Evolutionary conservation across 2,113 vertebrate species (phyloP), one percentile per base, ranked within the genome.

Genomic region (Eolophus roseicapilla): DNA sequence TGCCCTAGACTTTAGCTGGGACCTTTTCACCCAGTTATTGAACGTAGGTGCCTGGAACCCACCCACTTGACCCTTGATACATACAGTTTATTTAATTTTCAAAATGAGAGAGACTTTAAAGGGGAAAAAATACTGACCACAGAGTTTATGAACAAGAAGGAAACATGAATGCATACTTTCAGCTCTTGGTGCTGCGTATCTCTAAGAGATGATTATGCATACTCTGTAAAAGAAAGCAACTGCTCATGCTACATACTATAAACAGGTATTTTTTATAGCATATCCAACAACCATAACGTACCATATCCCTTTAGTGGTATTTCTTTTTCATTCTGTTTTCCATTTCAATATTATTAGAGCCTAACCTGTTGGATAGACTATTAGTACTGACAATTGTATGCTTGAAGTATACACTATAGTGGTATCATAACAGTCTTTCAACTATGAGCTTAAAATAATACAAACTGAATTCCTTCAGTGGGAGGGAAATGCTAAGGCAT

Each of bases 401-500:
- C 50, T 85, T 75, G 55, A 8, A 33, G 29, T 53, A 39, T 53
- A 57, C 23, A 5, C n/a, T 39, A 5, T 31, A 94, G 57, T 87
- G 92, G 17, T 52, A 57, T 88, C 71, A n/a, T 33, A 81, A 50
- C 41, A 69, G 10, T 79, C n/a, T 88, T 90, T 94, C 47, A 94
- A 37, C 73, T 71, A 15, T 31, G 60, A 68, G 17, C 74, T 90
- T 90, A 89, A 94, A 90, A 88, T 91, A 88, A 95, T 79, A 80
- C 49, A 80, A 82, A 25, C 53, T 29, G 25, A 86, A 71, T 90
- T 88, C 44, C 86, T 90, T 67, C 64, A 88, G 94, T 90, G 55
- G 89, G 90, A 95, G 91, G 68, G 70, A 92, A 93, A 96, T 81
- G 90, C 50, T 74, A 76, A 35, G 14, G 88, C 27, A 90, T 70